Conservation (phyloP, 2,113 vertebrate genomes). For the Campylorhamphus procurvoides region DNA sequence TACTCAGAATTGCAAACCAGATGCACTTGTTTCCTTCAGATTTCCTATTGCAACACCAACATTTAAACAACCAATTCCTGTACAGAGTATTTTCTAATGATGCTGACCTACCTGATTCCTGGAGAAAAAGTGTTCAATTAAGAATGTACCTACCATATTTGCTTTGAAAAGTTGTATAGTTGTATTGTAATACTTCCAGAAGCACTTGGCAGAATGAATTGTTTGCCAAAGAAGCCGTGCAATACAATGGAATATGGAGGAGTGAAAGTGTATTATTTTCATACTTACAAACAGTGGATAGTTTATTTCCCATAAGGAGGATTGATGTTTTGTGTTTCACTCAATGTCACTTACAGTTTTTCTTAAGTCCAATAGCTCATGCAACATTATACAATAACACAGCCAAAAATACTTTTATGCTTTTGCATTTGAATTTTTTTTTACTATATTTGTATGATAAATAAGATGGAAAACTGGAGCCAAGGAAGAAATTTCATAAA, state of each 20-base stretch:
- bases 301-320: background rate
- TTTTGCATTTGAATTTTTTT: background rate
- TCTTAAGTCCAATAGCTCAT: background rate
- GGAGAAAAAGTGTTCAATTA: background rate
- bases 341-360: background rate
- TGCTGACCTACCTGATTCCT: background rate
- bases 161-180: background rate
- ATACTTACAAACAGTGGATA: background rate
- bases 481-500: background rate
- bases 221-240: background rate
- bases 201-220: background rate
- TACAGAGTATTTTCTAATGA: background rate
- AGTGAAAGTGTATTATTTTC: background rate
- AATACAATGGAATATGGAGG: background rate
- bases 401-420: background rate
- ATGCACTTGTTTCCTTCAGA: background rate
- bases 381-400: background rate
- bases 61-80: background rate
- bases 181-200: constrained; percentile 12
- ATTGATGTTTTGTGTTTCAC: background rate
- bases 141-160: background rate
- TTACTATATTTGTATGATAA: background rate
- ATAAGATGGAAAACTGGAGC: background rate
- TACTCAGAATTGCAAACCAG: background rate
- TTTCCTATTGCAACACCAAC: background rate